Evolutionary conservation across 2,888 invertebrate species (phyloP).

Genomic region (Microctonus aethiopoides): DNA sequence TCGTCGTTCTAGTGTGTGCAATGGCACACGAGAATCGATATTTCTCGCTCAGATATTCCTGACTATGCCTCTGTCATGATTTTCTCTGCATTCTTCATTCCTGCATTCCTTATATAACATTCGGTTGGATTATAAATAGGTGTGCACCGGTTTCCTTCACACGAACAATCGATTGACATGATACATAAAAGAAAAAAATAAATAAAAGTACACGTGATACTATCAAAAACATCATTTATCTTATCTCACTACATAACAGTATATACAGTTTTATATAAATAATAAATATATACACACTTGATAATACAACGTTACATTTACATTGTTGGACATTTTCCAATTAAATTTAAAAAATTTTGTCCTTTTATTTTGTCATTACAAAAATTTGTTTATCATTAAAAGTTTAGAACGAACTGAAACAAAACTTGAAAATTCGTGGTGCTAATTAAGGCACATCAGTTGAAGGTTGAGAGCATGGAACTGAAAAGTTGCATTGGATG

Average conservation of each 20-base stretch:
- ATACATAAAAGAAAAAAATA: neutral
- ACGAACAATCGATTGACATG: slow-evolving; percentile 32
- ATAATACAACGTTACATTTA: neutral
- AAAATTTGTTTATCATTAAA: too few species aligned
- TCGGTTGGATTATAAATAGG: slow-evolving; percentile 45
- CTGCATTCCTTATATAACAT: too few species aligned
- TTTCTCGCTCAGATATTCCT: slow-evolving; percentile 45
- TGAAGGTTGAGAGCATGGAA: neutral
- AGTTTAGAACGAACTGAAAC: neutral
- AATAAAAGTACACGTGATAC: neutral
- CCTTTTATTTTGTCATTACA: too few species aligned
- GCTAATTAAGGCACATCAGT: neutral
- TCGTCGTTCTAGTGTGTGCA: neutral
- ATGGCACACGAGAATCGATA: slow-evolving; percentile 40
- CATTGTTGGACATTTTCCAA: neutral
- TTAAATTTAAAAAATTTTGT: too few species aligned
- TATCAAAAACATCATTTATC: too few species aligned
- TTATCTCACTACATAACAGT: too few species aligned
- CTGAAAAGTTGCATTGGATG: neutral
- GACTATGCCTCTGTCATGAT: slow-evolving; percentile 24
- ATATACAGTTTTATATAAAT: too few species aligned
- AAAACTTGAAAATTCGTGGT: neutral
- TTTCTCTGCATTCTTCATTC: slow-evolving; percentile 38
- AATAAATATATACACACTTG: too few species aligned
- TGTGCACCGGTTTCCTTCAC: slow-evolving; percentile 34